Percentiles rank a stretch among this genome's conserved stretches.
phyloP scores from a whole-genome alignment of 2,888 invertebrate species.

The Lypha dubia region DNA sequence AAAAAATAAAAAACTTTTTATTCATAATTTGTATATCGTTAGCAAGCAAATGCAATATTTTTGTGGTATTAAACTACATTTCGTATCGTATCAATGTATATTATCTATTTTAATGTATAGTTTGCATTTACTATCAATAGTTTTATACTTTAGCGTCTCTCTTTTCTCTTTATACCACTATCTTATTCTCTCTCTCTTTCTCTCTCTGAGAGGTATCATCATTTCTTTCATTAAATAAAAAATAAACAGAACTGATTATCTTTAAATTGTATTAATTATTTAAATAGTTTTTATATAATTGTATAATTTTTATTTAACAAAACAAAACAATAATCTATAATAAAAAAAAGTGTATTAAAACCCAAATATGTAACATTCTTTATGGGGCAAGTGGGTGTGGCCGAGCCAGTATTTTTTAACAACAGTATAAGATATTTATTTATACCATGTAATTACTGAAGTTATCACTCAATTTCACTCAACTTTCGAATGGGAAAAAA shows the following conservation, averaged over 20 bases:
- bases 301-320: not conserved
- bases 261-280: conserved; percentile 45
- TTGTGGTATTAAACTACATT: conserved; percentile 46
- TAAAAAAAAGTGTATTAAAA: not conserved
- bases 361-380: not conserved
- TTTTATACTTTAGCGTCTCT: too few relatives aligned
- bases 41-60: conserved; percentile 63
- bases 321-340: not conserved
- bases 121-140: too few relatives aligned
- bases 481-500: too few relatives aligned
- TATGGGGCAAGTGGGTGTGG: too few relatives aligned
- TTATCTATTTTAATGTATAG: conserved; percentile 39
- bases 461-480: too few relatives aligned
- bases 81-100: not conserved
- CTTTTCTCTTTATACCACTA: too few relatives aligned
- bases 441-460: too few relatives aligned
- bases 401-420: too few relatives aligned
- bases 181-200: too few relatives aligned
- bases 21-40: conserved; percentile 40
- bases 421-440: too few relatives aligned
- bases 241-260: conserved; percentile 68
- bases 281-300: conserved; percentile 15
- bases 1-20: conserved; percentile 35
- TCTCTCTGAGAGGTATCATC: not conserved
- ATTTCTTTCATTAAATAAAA: not conserved